phyloP scores from a whole-genome alignment of 30 jellyfish, hydroid and myxozoan genomes.

The Aurelia aurita region DNA sequence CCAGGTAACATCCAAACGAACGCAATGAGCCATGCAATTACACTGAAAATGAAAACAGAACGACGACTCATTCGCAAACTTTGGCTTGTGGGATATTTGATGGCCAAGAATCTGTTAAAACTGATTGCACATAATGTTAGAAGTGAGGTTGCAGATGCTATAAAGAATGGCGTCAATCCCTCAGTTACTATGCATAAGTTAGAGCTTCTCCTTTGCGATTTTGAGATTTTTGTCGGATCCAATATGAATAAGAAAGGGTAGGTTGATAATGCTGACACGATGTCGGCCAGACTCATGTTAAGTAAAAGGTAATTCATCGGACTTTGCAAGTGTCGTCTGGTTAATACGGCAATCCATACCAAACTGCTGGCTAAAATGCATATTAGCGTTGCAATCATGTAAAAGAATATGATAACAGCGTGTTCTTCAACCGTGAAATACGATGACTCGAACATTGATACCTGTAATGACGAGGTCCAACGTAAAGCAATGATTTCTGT shows the following conservation, averaged over 20 bases:
- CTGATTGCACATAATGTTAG: conserved; percentile 88
- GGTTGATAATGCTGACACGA: conserved; percentile 63
- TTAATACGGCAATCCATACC: conserved; percentile 74
- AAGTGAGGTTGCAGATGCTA: conserved; percentile 87
- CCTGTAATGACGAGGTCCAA: no score
- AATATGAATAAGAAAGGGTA: conserved; percentile 75
- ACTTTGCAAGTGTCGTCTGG: conserved; percentile 57
- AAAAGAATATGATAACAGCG: conserved; percentile 26
- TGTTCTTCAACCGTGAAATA: conserved; percentile 60
- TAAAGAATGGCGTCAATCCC: conserved; percentile 78
- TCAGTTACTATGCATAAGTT: conserved; percentile 83
- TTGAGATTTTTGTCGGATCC: conserved; percentile 60
- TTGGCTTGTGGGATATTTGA: conserved; percentile 78
- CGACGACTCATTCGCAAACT: conserved; percentile 75
- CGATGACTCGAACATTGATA: conserved; percentile 64
- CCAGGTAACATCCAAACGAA: conserved; percentile 81
- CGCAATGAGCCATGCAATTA: conserved; percentile 71
- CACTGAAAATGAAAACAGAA: conserved; percentile 54
- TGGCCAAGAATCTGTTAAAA: conserved; percentile 85
- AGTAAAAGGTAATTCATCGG: conserved; percentile 88
- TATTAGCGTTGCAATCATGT: conserved; percentile 25
- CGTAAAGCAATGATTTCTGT: no score
- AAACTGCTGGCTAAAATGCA: conserved; percentile 58
- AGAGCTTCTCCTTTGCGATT: conserved; percentile 16
- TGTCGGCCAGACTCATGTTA: conserved; percentile 76